Conservation (phyloP, 2,888 invertebrate genomes). For the Calameuta pallipes region DNA sequence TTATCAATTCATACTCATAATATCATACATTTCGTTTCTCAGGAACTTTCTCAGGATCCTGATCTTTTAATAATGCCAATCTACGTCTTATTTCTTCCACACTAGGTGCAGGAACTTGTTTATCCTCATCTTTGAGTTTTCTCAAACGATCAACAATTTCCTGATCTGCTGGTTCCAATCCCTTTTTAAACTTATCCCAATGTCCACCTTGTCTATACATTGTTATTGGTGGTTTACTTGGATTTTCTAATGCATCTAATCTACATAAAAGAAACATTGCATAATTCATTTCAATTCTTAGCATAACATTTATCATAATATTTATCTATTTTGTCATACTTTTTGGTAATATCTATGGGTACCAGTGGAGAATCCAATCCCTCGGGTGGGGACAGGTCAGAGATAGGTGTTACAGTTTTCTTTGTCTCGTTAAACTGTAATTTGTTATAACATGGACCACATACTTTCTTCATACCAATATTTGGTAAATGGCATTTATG, state of each 20-base stretch:
- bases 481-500: conserved; percentile 76
- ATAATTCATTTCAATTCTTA: conserved; percentile 4
- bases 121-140: conserved; percentile 74
- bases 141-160: conserved; percentile 76
- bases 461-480: conserved; percentile 75
- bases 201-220: conserved; percentile 67
- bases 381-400: conserved; percentile 29
- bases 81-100: conserved; percentile 76
- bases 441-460: conserved; percentile 69
- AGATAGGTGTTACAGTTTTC: conserved; percentile 13
- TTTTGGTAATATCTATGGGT: conserved; percentile 52
- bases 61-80: conserved; percentile 76
- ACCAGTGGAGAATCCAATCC: conserved; percentile 36
- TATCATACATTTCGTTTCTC: conserved; percentile 43
- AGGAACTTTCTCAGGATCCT: conserved; percentile 56
- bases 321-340: conserved; percentile 32
- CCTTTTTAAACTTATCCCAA: conserved; percentile 61
- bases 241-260: conserved; percentile 70
- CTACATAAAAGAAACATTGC: conserved; percentile 49
- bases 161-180: conserved; percentile 70
- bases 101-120: conserved; percentile 67
- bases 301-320: conserved; percentile 10
- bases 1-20: neutral
- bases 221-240: conserved; percentile 69
- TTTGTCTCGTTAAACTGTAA: conserved; percentile 34